Evolutionary conservation across 1,140 invertebrate genomes (phyloP).

Genomic region (Parapsyche elsis): DNA sequence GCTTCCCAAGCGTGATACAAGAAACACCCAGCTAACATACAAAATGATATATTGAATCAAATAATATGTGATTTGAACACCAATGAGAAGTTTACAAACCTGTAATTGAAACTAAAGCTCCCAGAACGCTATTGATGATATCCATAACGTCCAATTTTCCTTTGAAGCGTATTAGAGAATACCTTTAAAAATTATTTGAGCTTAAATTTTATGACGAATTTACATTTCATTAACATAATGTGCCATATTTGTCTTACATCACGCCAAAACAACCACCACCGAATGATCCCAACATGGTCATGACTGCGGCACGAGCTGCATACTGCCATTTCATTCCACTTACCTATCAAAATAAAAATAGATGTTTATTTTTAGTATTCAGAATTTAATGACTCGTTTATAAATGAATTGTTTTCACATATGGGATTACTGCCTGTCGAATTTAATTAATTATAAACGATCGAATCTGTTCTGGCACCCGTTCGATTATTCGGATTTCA

Average conservation of each 20-base stretch:
- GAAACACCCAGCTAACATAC: constrained; percentile 82
- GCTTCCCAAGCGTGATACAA: constrained; percentile 88
- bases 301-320: constrained; percentile 87
- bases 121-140: constrained; percentile 90
- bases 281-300: constrained; percentile 89
- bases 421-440: no score
- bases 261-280: constrained; percentile 86
- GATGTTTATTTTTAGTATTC: background rate
- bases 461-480: background rate
- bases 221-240: background rate
- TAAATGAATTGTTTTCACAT: no score
- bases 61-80: background rate
- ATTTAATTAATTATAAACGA: no score
- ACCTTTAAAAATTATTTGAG: constrained; percentile 60
- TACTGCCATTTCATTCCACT: constrained; percentile 85
- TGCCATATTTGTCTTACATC: constrained; percentile 60
- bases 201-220: background rate
- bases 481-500: background rate
- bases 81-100: constrained; percentile 65
- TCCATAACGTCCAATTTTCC: constrained; percentile 83
- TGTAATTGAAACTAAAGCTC: constrained; percentile 88
- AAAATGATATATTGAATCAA: constrained; percentile 23
- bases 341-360: constrained; percentile 63
- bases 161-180: constrained; percentile 75
- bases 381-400: no score